These are phyloP conservation scores for Pedetes capensis DNA, from an alignment of 2,113 vertebrate species.

Conservation along the genomic window DNA sequence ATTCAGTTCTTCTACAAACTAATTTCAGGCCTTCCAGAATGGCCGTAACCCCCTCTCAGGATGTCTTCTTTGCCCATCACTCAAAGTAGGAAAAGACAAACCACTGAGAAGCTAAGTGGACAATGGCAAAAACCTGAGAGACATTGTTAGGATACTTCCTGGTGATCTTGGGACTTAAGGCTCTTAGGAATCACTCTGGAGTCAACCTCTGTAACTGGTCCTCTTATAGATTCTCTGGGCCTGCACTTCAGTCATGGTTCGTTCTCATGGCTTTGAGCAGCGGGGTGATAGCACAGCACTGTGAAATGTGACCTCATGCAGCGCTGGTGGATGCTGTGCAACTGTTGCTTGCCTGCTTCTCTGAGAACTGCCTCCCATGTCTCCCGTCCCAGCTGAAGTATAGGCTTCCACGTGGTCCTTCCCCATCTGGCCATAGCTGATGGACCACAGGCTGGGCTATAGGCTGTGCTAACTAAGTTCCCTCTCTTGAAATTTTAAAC, in stretches of 20 bases:
- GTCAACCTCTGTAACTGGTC: neutral
- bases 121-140: neutral
- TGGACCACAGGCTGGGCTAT: neutral
- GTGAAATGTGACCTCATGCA: neutral
- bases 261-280: neutral
- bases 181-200: neutral
- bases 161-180: neutral
- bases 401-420: neutral
- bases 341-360: neutral
- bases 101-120: neutral
- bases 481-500: neutral
- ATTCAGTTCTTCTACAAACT: neutral
- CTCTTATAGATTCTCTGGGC: neutral
- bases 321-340: neutral
- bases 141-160: neutral
- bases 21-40: neutral
- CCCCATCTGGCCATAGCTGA: neutral
- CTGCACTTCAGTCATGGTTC: neutral
- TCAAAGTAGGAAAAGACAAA: neutral
- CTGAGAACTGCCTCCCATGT: neutral
- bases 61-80: neutral
- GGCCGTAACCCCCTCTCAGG: neutral
- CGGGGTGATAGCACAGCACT: neutral
- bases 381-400: neutral
- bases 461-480: neutral